Evolutionary conservation across 2,888 invertebrate species (phyloP).

Genomic region (Hoplodrina ambigua): DNA sequence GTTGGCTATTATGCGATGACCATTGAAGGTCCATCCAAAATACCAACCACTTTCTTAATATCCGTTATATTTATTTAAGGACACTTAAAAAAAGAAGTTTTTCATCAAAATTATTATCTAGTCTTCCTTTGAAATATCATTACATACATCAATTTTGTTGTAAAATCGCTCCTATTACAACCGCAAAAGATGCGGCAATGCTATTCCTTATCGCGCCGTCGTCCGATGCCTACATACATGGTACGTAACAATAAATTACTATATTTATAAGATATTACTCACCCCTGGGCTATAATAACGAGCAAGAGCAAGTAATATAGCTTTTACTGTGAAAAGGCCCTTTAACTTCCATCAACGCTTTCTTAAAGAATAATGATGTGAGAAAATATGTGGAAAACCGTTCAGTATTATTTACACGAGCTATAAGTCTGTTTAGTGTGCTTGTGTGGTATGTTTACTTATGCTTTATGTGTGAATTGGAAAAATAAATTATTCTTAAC

Average conservation of each 20-base stretch:
- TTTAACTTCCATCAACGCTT: conserved; percentile 22
- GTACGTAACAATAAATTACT: background rate
- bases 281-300: background rate
- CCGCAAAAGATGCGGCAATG: no score
- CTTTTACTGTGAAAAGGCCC: conserved; percentile 16
- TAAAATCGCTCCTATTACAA: no score
- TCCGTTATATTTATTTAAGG: background rate
- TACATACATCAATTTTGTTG: no score
- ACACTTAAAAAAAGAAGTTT: background rate
- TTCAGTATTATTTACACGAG: conserved; percentile 33
- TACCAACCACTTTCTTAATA: background rate
- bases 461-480: conserved; percentile 24
- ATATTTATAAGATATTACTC: background rate
- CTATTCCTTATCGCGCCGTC: no score
- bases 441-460: conserved; percentile 41
- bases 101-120: background rate
- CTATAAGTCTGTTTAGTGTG: conserved; percentile 32
- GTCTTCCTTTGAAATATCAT: background rate
- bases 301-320: background rate
- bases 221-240: background rate
- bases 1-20: background rate
- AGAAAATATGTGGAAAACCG: conserved; percentile 25
- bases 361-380: conserved; percentile 35
- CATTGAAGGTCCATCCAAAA: background rate
- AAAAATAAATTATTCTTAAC: conserved; percentile 40